phyloP scores from a whole-genome alignment of 2,113 vertebrate species.

The Setophaga coronata region DNA sequence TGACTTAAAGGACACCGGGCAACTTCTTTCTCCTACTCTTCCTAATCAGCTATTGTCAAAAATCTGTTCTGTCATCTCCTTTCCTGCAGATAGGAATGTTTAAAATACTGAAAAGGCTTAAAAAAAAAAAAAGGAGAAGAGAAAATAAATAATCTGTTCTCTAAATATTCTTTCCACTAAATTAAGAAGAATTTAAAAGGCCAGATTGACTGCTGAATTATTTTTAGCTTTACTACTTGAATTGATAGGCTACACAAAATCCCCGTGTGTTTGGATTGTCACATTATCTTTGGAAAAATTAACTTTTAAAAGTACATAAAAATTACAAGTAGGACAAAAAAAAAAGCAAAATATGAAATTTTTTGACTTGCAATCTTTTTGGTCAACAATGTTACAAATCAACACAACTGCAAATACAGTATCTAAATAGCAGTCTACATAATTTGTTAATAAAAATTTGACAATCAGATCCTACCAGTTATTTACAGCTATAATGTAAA shows the following conservation, averaged over 20 bases:
- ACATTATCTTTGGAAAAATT: not conserved
- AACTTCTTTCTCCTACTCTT: not conserved
- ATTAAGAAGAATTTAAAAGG: not conserved
- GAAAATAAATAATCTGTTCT: rapidly evolving
- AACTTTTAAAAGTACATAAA: not conserved
- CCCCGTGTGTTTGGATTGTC: not conserved
- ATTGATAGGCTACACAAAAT: not conserved
- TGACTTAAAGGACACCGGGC: not conserved
- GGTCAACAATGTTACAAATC: not conserved
- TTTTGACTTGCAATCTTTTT: not conserved
- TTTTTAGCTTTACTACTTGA: not conserved
- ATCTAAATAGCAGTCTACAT: not conserved
- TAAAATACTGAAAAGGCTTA: not conserved
- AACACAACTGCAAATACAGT: not conserved
- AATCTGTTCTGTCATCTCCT: not conserved
- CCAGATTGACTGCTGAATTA: not conserved
- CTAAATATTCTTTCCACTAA: not conserved
- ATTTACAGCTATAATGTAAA: not conserved
- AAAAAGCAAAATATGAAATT: not conserved
- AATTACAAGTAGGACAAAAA: not conserved
- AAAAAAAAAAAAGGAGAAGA: not conserved
- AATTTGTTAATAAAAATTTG: not conserved
- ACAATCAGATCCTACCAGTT: not conserved
- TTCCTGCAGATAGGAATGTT: not conserved
- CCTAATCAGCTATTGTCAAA: not conserved